Evolutionary conservation across 2,888 invertebrate species (phyloP).

Genomic region (Drosophila demipolita): DNA sequence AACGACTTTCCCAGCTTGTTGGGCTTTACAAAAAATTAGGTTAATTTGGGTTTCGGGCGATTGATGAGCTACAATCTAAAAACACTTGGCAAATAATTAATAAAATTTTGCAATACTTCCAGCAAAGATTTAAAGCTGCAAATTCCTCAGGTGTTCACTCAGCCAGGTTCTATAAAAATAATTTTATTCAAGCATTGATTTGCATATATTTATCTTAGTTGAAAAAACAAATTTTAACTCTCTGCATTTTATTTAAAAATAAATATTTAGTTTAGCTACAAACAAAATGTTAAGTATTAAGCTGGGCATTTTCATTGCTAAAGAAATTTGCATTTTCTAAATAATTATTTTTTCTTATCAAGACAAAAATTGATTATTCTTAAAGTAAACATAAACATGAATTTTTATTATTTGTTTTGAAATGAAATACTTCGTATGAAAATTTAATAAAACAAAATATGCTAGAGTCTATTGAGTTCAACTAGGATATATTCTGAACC

Average conservation of each 20-base stretch:
- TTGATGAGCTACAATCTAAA: conserved; percentile 72
- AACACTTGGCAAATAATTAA: conserved; percentile 79
- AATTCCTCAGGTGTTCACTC: conserved; percentile 42
- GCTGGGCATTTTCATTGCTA: not conserved
- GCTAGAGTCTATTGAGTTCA: not conserved
- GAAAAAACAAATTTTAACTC: not conserved
- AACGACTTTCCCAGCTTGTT: conserved; percentile 39
- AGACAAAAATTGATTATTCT: not conserved
- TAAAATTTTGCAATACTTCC: conserved; percentile 42
- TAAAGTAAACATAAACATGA: not conserved
- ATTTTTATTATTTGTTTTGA: not conserved
- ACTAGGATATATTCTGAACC: not conserved
- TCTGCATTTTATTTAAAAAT: not conserved
- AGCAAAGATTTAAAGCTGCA: conserved; percentile 23
- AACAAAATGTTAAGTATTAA: not conserved
- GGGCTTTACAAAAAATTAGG: conserved; percentile 72
- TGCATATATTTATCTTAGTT: not conserved
- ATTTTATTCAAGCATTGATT: not conserved
- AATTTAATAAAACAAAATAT: not conserved
- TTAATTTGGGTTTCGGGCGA: conserved; percentile 70
- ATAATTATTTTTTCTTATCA: not conserved
- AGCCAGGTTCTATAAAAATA: not conserved
- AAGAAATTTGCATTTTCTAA: accelerated
- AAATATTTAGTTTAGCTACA: not conserved
- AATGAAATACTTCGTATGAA: not conserved